A percentile compares a stretch with the other conserved stretches of the same genome.
phyloP scores from a whole-genome alignment of 2,113 vertebrate genomes.

The Archilochus colubris region DNA sequence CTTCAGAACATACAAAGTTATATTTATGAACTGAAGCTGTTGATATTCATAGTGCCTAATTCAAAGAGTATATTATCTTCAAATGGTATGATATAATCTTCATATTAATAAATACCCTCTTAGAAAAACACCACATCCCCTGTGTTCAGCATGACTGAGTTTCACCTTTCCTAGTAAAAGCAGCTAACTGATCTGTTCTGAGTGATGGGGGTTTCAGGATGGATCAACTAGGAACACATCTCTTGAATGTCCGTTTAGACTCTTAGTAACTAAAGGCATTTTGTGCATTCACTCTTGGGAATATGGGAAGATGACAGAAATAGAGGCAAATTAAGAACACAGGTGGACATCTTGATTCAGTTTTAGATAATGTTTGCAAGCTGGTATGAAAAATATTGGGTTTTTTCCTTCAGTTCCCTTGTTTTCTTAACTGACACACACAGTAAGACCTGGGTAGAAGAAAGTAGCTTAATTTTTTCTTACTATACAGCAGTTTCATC shows the following conservation, averaged over 20 bases:
- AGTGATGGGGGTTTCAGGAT: not conserved
- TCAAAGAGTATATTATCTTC: not conserved
- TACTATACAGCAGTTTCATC: not conserved
- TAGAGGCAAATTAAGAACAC: not conserved
- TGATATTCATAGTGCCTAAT: not conserved
- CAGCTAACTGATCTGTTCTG: not conserved
- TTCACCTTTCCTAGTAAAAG: not conserved
- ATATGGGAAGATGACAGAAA: not conserved
- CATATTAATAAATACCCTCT: not conserved
- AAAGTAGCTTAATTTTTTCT: not conserved
- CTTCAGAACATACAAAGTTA: not conserved
- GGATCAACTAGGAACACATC: not conserved
- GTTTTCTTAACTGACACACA: not conserved
- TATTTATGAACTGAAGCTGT: not conserved
- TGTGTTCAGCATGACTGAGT: not conserved
- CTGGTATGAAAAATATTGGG: rapidly evolving
- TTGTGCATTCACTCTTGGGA: not conserved
- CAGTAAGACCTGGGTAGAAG: not conserved
- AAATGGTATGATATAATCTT: not conserved
- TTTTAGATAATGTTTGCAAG: not conserved
- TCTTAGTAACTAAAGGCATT: not conserved
- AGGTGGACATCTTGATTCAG: not conserved
- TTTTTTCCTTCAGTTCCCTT: not conserved
- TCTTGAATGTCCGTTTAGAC: not conserved
- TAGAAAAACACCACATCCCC: not conserved